A percentile compares a stretch with the other conserved stretches of the same genome.
These are phyloP conservation scores for Marronus borbonicus DNA, from an alignment of 2,888 invertebrate species.

Conservation along the genomic window DNA sequence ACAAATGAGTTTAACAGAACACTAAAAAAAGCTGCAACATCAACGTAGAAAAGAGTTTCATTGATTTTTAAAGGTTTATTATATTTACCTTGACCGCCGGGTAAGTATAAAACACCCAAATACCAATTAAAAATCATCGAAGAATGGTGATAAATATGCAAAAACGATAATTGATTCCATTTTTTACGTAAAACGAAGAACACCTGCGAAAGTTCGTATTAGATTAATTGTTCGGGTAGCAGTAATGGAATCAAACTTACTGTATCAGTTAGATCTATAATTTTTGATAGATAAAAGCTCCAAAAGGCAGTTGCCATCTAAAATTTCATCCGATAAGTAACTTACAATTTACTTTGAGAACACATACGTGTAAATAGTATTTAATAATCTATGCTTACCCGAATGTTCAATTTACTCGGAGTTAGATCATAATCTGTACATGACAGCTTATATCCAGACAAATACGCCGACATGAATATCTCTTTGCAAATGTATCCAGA, in stretches of 20 bases:
- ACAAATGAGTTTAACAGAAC: slow-evolving; percentile 88
- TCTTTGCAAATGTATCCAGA: slow-evolving; percentile 83
- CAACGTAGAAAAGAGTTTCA: slow-evolving; percentile 67
- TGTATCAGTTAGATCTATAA: slow-evolving; percentile 94
- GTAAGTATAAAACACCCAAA: slow-evolving; percentile 71
- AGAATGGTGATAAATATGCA: slow-evolving; percentile 94
- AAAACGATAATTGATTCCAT: slow-evolving; percentile 89
- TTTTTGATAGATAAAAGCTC: slow-evolving; percentile 96
- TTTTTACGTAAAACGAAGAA: slow-evolving; percentile 95
- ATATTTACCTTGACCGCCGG: slow-evolving; percentile 80
- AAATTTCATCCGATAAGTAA: slow-evolving; percentile 55
- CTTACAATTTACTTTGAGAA: neutral
- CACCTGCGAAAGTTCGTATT: slow-evolving; percentile 66
- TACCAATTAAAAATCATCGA: slow-evolving; percentile 93
- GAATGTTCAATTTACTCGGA: slow-evolving; percentile 74
- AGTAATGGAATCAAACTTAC: slow-evolving; percentile 67
- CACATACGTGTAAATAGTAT: slow-evolving; percentile 26
- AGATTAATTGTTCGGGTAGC: neutral
- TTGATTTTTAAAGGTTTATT: neutral
- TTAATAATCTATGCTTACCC: slow-evolving; percentile 70
- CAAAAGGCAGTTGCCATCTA: slow-evolving; percentile 92
- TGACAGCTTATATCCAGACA: slow-evolving; percentile 77
- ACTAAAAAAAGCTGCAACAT: slow-evolving; percentile 85
- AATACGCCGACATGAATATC: slow-evolving; percentile 79
- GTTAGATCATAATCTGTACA: slow-evolving; percentile 82